Percentiles rank a stretch among this genome's conserved stretches.
phyloP scores from a whole-genome alignment of 2,797 vertebrate genomes.

The Miichthys miiuy region DNA sequence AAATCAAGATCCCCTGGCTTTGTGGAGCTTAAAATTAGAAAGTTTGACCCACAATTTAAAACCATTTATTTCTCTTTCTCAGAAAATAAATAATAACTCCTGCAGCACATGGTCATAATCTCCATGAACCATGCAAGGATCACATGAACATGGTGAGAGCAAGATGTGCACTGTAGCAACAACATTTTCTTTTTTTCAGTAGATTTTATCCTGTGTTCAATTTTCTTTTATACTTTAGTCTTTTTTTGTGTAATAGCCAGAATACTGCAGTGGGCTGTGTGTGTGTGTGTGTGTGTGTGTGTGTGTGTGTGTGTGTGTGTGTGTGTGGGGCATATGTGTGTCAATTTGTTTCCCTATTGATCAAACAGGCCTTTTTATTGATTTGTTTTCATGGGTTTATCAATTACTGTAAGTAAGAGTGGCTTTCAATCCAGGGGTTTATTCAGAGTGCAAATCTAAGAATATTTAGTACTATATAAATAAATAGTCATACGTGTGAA shows the following conservation, averaged over 20 bases:
- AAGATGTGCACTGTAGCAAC: constrained; percentile 27
- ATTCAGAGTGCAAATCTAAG: constrained; percentile 5
- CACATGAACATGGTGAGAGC: neutral
- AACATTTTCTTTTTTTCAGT: neutral
- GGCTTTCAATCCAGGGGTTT: constrained; percentile 14
- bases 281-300: neutral
- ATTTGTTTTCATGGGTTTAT: constrained; percentile 45
- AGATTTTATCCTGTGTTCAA: neutral
- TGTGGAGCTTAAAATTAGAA: constrained; percentile 9
- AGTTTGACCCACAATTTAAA: neutral
- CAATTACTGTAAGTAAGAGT: constrained; percentile 30
- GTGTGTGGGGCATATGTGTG: constrained; percentile 13
- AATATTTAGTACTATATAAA: constrained; percentile 21
- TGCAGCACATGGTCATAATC: neutral
- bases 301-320: constrained; percentile 7
- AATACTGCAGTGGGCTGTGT: constrained; percentile 8
- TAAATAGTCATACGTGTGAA: neutral
- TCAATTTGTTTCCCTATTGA: constrained; percentile 43
- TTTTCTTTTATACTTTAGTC: neutral
- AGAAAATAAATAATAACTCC: neutral
- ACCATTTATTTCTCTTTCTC: neutral
- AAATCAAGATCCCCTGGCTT: neutral
- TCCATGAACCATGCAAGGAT: constrained; percentile 3
- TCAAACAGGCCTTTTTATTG: constrained; percentile 32
- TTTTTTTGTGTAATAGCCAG: neutral